Evolutionary conservation across 2,888 invertebrate species (phyloP), one percentile per base, ranked within the genome.

Genomic region (Eulithis prunata): DNA sequence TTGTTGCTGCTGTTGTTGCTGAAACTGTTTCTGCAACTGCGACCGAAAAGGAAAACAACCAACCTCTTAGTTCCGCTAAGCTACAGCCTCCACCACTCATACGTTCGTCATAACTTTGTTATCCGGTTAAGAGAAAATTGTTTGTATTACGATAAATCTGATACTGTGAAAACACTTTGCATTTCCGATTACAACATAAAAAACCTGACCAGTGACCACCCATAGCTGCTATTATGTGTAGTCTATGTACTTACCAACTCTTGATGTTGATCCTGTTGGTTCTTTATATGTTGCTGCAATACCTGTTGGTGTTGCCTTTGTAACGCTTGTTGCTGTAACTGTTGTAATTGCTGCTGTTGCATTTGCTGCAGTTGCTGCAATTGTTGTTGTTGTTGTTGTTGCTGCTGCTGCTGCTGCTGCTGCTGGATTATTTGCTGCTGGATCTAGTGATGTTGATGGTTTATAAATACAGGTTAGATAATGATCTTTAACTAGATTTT

Each of bases 271-370:
- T 90, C 94, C 61, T 94, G 94, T 68, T 94, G 94, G 71, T 94
- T 91, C 71, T 95, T 94, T 10, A 94, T 88, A 62, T 94, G 94
- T 70, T 94, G 95, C 64, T 94, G 95, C 71, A 95, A 90, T 64
- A 93, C 94, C 72, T 95, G 95, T 70, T 68, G 68, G 32, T 68
- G 68, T 51, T 86, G 91, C 45, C 89, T 76, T 70, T 91, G 91
- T 68, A 91, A 75, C 0, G 87, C 89, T 52, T 91, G 90, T 58
- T 85, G 85, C 53, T 87, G 86, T 61, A 82, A 72, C 60, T 85
- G 88, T 38, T 87, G 82, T 5, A 83, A 78, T 65, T 88, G 88
- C 49, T 89, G 88, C 54, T 86, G 87, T 69, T 85, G 87, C 61
- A 86, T 73, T 67, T 87, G 85, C 62, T 85, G 84, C 59, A 84